A percentile compares a stretch with the other conserved stretches of the same genome.
Evolutionary conservation across 2,888 invertebrate species (phyloP).

Genomic region (Eumerus sabulonum): DNA sequence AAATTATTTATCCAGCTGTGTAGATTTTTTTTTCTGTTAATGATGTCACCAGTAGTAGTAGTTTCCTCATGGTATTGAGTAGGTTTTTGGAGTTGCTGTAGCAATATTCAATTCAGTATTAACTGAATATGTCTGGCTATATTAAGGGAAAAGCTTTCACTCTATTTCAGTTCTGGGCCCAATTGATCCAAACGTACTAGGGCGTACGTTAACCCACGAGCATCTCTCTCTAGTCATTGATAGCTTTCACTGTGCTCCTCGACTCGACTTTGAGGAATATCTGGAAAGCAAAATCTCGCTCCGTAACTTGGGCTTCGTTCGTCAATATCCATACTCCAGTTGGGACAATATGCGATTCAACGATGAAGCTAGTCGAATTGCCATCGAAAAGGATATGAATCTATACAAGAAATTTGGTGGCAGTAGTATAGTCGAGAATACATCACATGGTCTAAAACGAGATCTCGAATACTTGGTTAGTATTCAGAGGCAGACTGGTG

Average conservation of each 20-base stretch:
- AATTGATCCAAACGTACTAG: constrained; percentile 81
- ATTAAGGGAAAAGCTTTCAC: too few species aligned
- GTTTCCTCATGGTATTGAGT: too few species aligned
- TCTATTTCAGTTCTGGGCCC: constrained; percentile 82
- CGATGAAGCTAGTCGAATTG: constrained; percentile 81
- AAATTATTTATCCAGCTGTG: too few species aligned
- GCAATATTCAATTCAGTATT: too few species aligned
- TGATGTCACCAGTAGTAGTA: too few species aligned
- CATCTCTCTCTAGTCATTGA: constrained; percentile 85
- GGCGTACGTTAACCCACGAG: constrained; percentile 87
- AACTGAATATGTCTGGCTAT: too few species aligned
- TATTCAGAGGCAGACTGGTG: constrained; percentile 82
- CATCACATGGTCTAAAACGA: constrained; percentile 85
- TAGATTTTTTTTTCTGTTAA: too few species aligned
- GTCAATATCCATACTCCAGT: constrained; percentile 87
- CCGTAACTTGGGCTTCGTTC: constrained; percentile 82
- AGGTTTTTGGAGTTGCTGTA: too few species aligned
- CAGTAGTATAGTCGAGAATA: constrained; percentile 88
- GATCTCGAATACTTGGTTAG: constrained; percentile 82
- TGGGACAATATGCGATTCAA: constrained; percentile 83
- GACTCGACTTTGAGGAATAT: constrained; percentile 79
- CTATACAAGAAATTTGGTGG: constrained; percentile 86
- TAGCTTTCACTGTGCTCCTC: constrained; percentile 82
- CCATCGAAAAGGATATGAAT: constrained; percentile 84
- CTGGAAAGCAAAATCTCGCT: constrained; percentile 81